Base-by-base conservation (phyloP, 2,888 invertebrate genomes). In the Tinea semifulvella region DNA sequence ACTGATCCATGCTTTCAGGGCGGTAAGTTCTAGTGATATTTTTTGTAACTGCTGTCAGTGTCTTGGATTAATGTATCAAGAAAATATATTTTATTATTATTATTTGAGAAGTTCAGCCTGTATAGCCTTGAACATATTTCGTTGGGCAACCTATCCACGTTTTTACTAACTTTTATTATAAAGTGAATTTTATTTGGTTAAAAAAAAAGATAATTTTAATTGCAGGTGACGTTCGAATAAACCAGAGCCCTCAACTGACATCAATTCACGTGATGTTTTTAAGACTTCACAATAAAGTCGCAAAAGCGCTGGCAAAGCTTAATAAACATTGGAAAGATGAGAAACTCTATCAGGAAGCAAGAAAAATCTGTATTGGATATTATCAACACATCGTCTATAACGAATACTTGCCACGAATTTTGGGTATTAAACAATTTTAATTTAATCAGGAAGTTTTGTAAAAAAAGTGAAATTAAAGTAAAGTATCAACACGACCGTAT, bases 311-410 rank as follows among this genome's bases (percentile, higher is more conserved):
- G 39, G 60, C 73, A 0, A 56, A 66, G 18, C 49, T 88, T 14
- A 89, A 90, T 64, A 85, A 85, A 0, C 85, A 85, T 48, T 88
- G 88, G 88, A 65, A 76, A 49, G 88, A 88, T 53, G 87, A 88
- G 57, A 83, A 72, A 0, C 63, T 84, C 18, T 88, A 76, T 68
- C 86, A 88, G 61, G 88, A 88, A 62, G 73, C 86, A 0, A 69
- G 87, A 40, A 71, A 82, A 48, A 86, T 88, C 48, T 60, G 73
- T 28, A 81, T 83, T 20, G 88, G 85, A 2, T 73, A 85, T 59
- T 81, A 84, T 57, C 88, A 88, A 59, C 80, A 84, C 48, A 85
- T 88, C 50, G 71, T 82, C n/a, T 88, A 87, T 61, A 85, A 86
- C 57, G 87, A 88, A 60, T 87, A 85, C 84, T 64, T 88, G 7